These are phyloP conservation scores for Lutjanus campechanus DNA, from an alignment of 2,797 vertebrate genomes.

Conservation along the genomic window DNA sequence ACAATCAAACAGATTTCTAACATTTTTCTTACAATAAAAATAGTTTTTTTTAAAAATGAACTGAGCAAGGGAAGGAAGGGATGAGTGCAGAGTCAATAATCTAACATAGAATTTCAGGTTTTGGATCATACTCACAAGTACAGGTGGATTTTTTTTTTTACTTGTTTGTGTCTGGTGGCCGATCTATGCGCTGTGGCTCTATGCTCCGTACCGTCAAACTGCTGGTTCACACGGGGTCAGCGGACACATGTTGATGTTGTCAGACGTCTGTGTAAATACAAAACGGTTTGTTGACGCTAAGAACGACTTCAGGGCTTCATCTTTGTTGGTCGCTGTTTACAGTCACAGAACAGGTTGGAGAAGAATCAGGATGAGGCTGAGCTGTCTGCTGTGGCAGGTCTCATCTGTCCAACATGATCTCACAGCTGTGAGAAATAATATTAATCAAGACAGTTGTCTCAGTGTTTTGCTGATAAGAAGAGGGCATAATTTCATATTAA, in stretches of 20 bases:
- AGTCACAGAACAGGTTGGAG: conserved; percentile 33
- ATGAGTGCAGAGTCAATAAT: neutral
- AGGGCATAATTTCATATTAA: neutral
- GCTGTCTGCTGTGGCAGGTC: neutral
- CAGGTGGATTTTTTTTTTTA: neutral
- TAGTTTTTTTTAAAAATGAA: too few species aligned
- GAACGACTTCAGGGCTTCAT: conserved; percentile 15
- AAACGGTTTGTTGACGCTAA: conserved; percentile 37
- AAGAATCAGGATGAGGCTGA: neutral
- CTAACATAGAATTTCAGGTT: neutral
- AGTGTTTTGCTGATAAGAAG: neutral
- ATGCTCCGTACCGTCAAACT: neutral
- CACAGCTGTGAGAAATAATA: neutral
- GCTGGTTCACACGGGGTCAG: conserved; percentile 47
- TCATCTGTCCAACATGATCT: neutral
- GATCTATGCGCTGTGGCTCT: conserved; percentile 36
- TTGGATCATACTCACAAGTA: neutral
- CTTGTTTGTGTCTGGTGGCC: neutral
- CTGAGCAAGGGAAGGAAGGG: too few species aligned
- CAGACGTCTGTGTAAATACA: conserved; percentile 77
- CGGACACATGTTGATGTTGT: conserved; percentile 60
- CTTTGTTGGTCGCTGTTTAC: conserved; percentile 28
- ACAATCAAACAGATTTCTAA: neutral
- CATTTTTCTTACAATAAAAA: neutral
- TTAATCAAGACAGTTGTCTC: neutral